These are phyloP conservation scores for Tricholaema leucomelas DNA, from an alignment of 2,113 vertebrate species.

Conservation along the genomic window DNA sequence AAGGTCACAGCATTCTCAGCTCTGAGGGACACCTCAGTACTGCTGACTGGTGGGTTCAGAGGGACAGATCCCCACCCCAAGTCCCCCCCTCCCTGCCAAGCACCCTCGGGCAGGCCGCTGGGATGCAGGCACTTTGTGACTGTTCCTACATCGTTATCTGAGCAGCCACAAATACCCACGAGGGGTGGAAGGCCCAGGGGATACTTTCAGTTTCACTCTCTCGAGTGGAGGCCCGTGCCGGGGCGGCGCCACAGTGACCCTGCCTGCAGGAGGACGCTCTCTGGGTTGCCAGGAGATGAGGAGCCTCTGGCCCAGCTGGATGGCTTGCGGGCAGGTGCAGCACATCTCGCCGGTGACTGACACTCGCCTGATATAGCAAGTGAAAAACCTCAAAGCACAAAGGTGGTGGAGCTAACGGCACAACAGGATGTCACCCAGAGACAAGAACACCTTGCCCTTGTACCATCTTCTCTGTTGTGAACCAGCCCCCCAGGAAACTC, in stretches of 20 bases:
- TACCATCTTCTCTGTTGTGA: not conserved
- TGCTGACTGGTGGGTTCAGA: rapidly evolving
- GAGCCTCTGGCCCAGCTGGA: not conserved
- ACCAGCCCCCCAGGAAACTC: not conserved
- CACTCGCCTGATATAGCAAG: not conserved
- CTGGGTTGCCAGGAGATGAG: rapidly evolving
- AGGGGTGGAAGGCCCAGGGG: not conserved
- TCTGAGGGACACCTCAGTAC: not conserved
- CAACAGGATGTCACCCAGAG: slow-evolving; percentile 61
- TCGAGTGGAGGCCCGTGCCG: rapidly evolving
- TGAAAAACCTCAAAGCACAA: slow-evolving; percentile 33
- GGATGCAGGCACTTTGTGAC: rapidly evolving
- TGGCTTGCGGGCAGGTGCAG: not conserved
- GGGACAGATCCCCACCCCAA: not conserved
- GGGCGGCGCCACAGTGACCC: rapidly evolving
- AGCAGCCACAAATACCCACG: not conserved
- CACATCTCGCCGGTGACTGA: not conserved
- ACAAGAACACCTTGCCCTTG: not conserved
- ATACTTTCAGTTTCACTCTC: not conserved
- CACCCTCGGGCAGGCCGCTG: not conserved
- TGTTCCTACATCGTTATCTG: rapidly evolving
- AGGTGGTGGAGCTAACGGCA: rapidly evolving
- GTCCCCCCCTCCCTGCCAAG: not conserved
- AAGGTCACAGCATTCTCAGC: not conserved
- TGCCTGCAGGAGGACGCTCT: not conserved